Evolutionary conservation across 1,140 invertebrate genomes (phyloP).

Genomic region (Drosophila ohnishii): DNA sequence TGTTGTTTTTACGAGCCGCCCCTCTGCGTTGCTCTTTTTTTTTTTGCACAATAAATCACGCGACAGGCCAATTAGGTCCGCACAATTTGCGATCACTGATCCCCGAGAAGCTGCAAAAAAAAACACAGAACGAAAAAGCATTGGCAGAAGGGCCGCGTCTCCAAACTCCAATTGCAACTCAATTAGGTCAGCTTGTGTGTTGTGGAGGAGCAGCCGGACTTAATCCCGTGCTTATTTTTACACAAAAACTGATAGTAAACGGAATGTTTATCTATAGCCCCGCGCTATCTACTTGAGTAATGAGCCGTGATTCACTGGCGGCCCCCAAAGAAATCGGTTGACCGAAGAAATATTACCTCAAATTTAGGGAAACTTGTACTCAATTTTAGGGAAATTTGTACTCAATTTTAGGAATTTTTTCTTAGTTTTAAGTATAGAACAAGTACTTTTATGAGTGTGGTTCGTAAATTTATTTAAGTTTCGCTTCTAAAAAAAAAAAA

Average conservation of each 20-base stretch:
- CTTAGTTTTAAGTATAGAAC: too few relatives aligned
- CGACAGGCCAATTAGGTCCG: slow-evolving; percentile 68
- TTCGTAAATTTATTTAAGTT: too few relatives aligned
- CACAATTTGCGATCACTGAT: slow-evolving; percentile 46
- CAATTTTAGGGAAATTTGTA: too few relatives aligned
- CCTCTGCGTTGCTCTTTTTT: slow-evolving; percentile 15
- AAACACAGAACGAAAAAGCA: slow-evolving; percentile 4
- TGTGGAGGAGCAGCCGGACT: neutral
- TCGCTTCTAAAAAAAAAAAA: neutral
- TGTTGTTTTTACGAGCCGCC: slow-evolving; percentile 23
- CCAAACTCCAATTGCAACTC: slow-evolving; percentile 38
- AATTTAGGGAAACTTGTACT: too few relatives aligned
- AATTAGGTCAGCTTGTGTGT: slow-evolving; percentile 22
- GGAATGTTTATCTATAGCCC: slow-evolving; percentile 8
- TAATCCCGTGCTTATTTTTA: slow-evolving; percentile 18
- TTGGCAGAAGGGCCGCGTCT: neutral
- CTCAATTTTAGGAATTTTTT: too few relatives aligned
- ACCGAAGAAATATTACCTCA: neutral
- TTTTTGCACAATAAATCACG: slow-evolving; percentile 75
- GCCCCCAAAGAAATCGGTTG: neutral
- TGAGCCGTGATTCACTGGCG: slow-evolving; percentile 2
- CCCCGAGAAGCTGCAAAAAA: slow-evolving; percentile 7
- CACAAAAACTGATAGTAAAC: slow-evolving; percentile 12
- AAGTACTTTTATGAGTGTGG: too few relatives aligned
- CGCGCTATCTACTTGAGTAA: slow-evolving; percentile 21